Base-by-base conservation (phyloP, 2,888 invertebrate species). In the Mycogona germanica region DNA sequence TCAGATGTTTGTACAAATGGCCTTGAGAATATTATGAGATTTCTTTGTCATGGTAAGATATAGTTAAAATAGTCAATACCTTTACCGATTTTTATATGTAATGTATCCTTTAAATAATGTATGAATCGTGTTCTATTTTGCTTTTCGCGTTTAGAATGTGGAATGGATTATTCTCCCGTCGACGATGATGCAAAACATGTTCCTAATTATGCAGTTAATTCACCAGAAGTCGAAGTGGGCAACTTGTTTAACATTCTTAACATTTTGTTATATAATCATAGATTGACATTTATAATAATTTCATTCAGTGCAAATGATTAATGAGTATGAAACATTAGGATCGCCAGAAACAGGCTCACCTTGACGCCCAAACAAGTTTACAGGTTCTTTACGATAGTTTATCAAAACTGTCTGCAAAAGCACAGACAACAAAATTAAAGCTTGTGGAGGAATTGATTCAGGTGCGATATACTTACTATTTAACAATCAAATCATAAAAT, bases 1-100 rank as follows among this genome's bases (percentile, higher is more conserved):
- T 51, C 26, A 55, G 52, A 53, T 23, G 28, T 53, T 35, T 53
- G 52, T 28, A 30, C 19, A 5, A 5, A 52, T 40, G 55, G 55
- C 14, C 32, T 47, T 14, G 47, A 46, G 23, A 29, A 26, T 12
- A 55, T 52, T 30, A 55, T 52, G 40, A 38, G 30, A 41, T 44
- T 38, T 47, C 45, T 55, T 30, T 52, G 55, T 25, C 14, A 19
- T 32, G 51, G 55, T 55, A 46, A 40, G 40, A 1, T 7, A 40
- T 17, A 19, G 28, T n/a, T 14, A 3, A 9, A 14, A n/a, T n/a
- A n/a, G n/a, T n/a, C n/a, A n/a, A n/a, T n/a, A n/a, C n/a, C n/a
- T n/a, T n/a, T n/a, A n/a, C n/a, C n/a, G n/a, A n/a, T n/a, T n/a
- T n/a, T n/a, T n/a, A n/a, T n/a, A n/a, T n/a, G n/a, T n/a, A n/a